Evolutionary conservation across 2,888 invertebrate species (phyloP).

Genomic region (Opisthograptis luteolata): DNA sequence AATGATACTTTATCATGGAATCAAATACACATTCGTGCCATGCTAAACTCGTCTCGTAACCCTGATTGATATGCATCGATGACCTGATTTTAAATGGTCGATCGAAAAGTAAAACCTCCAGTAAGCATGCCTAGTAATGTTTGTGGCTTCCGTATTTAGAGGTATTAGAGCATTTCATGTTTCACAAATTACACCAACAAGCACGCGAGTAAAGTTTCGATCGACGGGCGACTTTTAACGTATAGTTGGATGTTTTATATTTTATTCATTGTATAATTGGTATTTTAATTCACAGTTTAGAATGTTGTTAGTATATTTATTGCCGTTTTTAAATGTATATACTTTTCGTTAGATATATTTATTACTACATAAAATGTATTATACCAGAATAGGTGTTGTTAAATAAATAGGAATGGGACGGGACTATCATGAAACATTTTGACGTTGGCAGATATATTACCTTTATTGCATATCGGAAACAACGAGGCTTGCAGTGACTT

Average conservation of each 20-base stretch:
- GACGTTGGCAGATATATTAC: conserved; percentile 50
- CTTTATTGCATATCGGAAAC: conserved; percentile 85
- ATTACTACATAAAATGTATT: too few species aligned
- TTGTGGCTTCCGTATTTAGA: conserved; percentile 35
- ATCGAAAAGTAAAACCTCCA: conserved; percentile 30
- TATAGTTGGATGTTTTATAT: conserved; percentile 10
- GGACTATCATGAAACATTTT: too few species aligned
- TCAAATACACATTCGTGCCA: conserved; percentile 24
- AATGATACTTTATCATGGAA: conserved; percentile 6
- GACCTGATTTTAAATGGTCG: conserved; percentile 43
- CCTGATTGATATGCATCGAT: conserved; percentile 37
- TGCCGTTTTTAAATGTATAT: too few species aligned
- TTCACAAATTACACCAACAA: conserved; percentile 43
- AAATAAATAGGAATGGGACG: neutral
- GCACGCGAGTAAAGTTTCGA: conserved; percentile 43
- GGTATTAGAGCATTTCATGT: conserved; percentile 37
- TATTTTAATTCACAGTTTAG: neutral
- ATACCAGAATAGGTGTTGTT: too few species aligned
- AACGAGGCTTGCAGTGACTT: conserved; percentile 87
- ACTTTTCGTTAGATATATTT: too few species aligned
- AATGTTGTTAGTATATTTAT: too few species aligned
- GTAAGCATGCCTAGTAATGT: conserved; percentile 30
- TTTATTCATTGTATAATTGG: neutral
- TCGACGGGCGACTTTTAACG: conserved; percentile 15
- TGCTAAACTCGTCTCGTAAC: conserved; percentile 17